phyloP scores from a whole-genome alignment of 92 coral and sea anemone species.

The Palythoa heliodiscus region DNA sequence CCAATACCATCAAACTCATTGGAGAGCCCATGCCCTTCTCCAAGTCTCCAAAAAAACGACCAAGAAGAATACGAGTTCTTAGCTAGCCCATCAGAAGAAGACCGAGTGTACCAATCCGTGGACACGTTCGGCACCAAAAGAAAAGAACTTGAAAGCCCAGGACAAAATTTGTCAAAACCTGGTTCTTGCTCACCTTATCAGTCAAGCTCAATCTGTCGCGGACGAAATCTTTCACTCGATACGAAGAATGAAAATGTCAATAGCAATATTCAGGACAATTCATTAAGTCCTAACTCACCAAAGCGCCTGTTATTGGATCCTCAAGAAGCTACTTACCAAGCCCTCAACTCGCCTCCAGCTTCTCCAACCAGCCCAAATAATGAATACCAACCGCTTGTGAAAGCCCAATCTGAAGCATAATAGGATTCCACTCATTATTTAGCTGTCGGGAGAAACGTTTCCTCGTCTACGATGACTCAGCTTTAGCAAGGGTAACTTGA shows the following conservation, averaged over 20 bases:
- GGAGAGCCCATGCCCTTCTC: not conserved
- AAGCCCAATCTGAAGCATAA: not conserved
- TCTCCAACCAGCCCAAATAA: not conserved
- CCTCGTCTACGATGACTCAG: no score
- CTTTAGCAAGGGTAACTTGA: no score
- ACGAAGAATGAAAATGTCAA: not conserved
- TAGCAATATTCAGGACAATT: not conserved
- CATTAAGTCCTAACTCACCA: not conserved
- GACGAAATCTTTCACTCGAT: not conserved
- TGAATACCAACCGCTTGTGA: conserved; percentile 19
- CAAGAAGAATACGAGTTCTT: not conserved
- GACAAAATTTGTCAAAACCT: not conserved
- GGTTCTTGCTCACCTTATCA: conserved; percentile 18
- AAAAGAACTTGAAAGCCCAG: not conserved
- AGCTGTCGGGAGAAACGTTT: not conserved
- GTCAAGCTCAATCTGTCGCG: not conserved
- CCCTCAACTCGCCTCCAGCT: not conserved
- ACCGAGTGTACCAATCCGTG: conserved; percentile 30
- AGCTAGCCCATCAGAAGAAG: conserved; percentile 13
- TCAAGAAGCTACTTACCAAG: conserved; percentile 8
- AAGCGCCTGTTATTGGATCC: not conserved
- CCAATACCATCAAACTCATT: not conserved
- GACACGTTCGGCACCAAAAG: conserved; percentile 13
- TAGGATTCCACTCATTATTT: not conserved
- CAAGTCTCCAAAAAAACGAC: not conserved